Evolutionary conservation across 1,140 invertebrate genomes (phyloP), one percentile per base, ranked within the genome.

Genomic region (Sipha flava): DNA sequence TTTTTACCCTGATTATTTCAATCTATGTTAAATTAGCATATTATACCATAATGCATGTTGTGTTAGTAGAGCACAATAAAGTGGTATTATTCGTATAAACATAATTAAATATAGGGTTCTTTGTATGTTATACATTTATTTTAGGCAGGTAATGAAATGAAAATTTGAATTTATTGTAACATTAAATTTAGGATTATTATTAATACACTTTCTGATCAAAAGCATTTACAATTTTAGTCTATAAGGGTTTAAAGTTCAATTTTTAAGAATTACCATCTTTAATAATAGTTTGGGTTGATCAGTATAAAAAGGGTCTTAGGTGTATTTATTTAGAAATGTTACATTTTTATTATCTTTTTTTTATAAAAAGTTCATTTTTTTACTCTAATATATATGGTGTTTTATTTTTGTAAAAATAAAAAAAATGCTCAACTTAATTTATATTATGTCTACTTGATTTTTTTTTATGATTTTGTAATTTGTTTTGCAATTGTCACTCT

Each of bases 381-480:
- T 68, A 40, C 10, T 68, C 26, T 37, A 26, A 26, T 40, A 6
- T 10, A 43, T 68, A 45, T 68, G 37, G 21, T 68, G 64, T 68
- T 45, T 66, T 68, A 26, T 68, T 68, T 68, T 43, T 68, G 64
- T 68, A 23, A 68, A 43, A 37, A 66, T 40, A 26, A 40, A 37
- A 66, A 66, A 26, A 40, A 26, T 68, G 14, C 12, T 26, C 45
- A 45, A 29, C 64, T 68, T 68, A 68, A 45, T 45, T 68, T 68
- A 68, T 45, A 34, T 62, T 72, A 72, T 73, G 18, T 72, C 2
- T 72, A 72, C 23, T 45, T 47, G 37, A 29, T 49, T 73, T 73
- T 73, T 49, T 54, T 34, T 73, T 77, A 77, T 77, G 31, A 40
- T 59, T 77, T 77, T 77, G 73, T 59, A 57, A 77, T 40, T 59